Conservation (phyloP, 1,140 invertebrate genomes). For the Dendrolimus punctatus region DNA sequence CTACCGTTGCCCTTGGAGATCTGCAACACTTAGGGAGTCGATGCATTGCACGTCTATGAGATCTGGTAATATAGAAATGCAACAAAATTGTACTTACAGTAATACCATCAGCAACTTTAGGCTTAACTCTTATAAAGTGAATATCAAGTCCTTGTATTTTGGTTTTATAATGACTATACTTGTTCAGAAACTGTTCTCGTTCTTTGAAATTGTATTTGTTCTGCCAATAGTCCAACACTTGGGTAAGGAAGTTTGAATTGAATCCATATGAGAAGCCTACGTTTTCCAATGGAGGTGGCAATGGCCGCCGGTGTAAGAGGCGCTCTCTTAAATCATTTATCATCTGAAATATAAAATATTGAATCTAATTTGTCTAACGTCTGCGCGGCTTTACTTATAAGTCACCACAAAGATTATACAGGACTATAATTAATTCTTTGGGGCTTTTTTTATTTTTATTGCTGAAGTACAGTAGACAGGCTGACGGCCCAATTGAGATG, state of each 20-base stretch:
- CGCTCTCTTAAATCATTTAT: conserved; percentile 77
- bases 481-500: no score
- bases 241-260: conserved; percentile 74
- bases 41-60: no score
- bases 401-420: no score
- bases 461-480: no score
- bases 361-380: no score
- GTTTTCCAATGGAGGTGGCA: conserved; percentile 76
- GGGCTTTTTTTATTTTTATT: no score
- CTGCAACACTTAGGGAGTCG: no score
- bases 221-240: conserved; percentile 81
- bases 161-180: conserved; percentile 81
- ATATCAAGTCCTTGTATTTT: conserved; percentile 77
- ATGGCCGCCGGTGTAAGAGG: conserved; percentile 72
- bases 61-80: conserved; percentile 1
- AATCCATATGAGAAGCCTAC: conserved; percentile 72
- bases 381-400: no score
- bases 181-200: conserved; percentile 80
- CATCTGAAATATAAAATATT: conserved; percentile 68
- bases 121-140: conserved; percentile 60
- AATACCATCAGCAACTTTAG: conserved; percentile 24
- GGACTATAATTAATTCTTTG: no score
- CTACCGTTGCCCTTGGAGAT: no score
- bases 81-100: conserved; percentile 34
- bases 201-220: conserved; percentile 81